Evolutionary conservation across 2,113 vertebrate genomes (phyloP), one percentile per base, ranked within the genome.

Genomic region (Melanostigma gelatinosum): DNA sequence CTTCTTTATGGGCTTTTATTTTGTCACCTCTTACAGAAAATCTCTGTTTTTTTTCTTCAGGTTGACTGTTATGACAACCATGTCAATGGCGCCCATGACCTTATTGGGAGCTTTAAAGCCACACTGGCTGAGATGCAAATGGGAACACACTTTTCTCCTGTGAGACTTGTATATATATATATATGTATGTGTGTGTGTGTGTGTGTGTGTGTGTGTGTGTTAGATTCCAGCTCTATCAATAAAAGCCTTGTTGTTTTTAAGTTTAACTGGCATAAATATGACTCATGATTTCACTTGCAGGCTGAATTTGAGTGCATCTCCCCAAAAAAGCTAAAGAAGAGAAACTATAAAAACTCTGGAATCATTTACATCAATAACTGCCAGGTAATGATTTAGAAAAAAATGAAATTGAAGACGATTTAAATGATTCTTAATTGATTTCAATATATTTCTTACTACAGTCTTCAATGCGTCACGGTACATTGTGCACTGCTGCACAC

Each of bases 301-400:
- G 87, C 93, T 64, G 97, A 99, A 85, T 98, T 97, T 90, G 94
- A 97, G 58, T 99, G 96, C 72, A 90, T 98, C 68, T 97, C 97
- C 91, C 94, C 94, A 15, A 98, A 97, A 83, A 99, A 98, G 93
- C 93, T 92, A 62, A 97, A 96, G 92, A 99, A 97, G 91, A 97
- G 94, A 86, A 94, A 55, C 82, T 99, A 98, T 62, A 97, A 97
- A 86, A 99, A 99, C 90, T 99, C 98, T 1, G 98, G 98, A n/a
- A 89, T 99, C 46, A 89, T 99, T 79, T 95, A 90, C 18, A 78
- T 99, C 81, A 98, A 96, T 77, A 87, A 87, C 4, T 99, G 98
- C 89, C 95, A 98, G 97, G 98, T 99, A 80, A 80, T 29, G 9
- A 32, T 60, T 42, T 27, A 24, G 12, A 52, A 38, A 50, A 55